Percentiles rank a stretch among this genome's conserved stretches.
phyloP scores from a whole-genome alignment of 2,113 vertebrate species.

The Suricata suricatta region DNA sequence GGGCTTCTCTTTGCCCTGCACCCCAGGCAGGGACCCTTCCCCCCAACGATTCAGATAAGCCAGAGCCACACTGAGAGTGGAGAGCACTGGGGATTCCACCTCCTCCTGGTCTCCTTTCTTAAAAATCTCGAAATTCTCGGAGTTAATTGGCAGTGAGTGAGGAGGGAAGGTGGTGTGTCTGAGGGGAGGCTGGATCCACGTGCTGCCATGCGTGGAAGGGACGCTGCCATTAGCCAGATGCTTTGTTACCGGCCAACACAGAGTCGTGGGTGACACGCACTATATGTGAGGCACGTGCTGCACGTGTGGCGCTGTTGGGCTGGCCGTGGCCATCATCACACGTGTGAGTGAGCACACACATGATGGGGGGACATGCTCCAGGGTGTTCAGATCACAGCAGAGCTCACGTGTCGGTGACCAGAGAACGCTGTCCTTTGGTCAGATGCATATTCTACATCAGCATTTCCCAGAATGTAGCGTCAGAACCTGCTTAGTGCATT shows the following conservation, averaged over 20 bases:
- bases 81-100: neutral
- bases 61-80: neutral
- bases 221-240: neutral
- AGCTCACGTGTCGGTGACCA: rapidly evolving
- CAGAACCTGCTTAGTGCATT: neutral
- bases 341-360: rapidly evolving
- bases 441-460: rapidly evolving
- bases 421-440: neutral
- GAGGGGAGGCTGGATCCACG: neutral
- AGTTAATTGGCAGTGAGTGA: neutral
- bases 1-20: constrained; percentile 41
- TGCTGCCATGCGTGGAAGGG: neutral
- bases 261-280: rapidly evolving
- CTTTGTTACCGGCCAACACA: neutral
- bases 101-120: neutral
- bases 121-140: neutral
- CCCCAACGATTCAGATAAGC: neutral
- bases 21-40: neutral
- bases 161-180: neutral
- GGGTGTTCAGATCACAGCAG: neutral
- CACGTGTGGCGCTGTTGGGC: neutral
- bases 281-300: neutral
- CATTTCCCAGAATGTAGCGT: neutral
- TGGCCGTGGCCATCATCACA: rapidly evolving
- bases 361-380: neutral